Percentiles rank a stretch among this genome's conserved stretches.
phyloP scores from a whole-genome alignment of 2,888 invertebrate species.

The Drosophila demipolita region DNA sequence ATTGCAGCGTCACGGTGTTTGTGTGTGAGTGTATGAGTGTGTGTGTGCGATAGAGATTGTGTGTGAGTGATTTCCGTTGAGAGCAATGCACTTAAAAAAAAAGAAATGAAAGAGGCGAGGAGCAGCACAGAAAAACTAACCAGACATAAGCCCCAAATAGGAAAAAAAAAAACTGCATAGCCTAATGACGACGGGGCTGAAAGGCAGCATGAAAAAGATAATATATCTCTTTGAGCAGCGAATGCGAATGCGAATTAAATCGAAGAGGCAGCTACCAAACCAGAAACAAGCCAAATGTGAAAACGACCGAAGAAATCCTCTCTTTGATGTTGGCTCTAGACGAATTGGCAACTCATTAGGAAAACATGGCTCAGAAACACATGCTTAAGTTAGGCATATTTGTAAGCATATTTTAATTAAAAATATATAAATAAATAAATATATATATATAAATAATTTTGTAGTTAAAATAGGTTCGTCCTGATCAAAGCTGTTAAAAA shows the following conservation, averaged over 20 bases:
- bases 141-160: conserved; percentile 45
- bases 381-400: no score
- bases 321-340: conserved; percentile 13
- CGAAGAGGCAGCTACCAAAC: conserved; percentile 5
- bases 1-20: conserved; percentile 65
- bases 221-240: conserved; percentile 35
- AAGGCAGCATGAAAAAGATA: conserved; percentile 34
- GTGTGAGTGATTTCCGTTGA: conserved; percentile 47
- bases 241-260: conserved; percentile 20
- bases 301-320: background rate
- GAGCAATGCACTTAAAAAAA: conserved; percentile 56
- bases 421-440: no score
- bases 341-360: conserved; percentile 7
- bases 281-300: background rate
- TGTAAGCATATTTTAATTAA: no score
- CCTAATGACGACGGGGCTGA: conserved; percentile 54
- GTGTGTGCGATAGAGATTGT: conserved; percentile 34
- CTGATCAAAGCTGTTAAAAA: no score
- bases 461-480: no score
- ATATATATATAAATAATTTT: no score
- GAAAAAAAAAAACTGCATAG: conserved; percentile 34
- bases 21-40: conserved; percentile 27
- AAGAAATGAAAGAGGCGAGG: background rate
- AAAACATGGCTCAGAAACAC: background rate
- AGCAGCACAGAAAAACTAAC: conserved; percentile 14